These are phyloP conservation scores for Betta splendens DNA, from an alignment of 2,797 vertebrate species.

Conservation along the genomic window DNA sequence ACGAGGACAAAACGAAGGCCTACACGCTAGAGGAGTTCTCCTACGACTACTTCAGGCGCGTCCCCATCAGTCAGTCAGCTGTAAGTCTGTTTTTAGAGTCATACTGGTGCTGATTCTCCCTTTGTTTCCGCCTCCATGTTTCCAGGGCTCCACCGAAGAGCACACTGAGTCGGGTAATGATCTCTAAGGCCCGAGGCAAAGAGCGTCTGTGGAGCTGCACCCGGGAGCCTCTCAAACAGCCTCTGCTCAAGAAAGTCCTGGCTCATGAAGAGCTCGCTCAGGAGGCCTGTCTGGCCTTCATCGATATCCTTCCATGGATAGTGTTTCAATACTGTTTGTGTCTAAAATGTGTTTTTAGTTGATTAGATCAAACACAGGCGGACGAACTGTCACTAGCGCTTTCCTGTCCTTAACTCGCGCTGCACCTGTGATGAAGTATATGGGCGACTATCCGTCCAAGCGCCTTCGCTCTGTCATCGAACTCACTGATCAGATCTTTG, in stretches of 20 bases:
- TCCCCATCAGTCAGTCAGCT: too few relatives aligned
- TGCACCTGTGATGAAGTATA: constrained; percentile 94
- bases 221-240: constrained; percentile 94
- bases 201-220: constrained; percentile 95
- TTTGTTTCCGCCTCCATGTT: neutral
- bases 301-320: constrained; percentile 87
- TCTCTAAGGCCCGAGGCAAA: constrained; percentile 90
- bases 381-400: too few relatives aligned
- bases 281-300: constrained; percentile 93
- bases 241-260: constrained; percentile 92
- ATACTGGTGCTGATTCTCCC: neutral
- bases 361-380: too few relatives aligned
- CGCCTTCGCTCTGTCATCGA: constrained; percentile 92
- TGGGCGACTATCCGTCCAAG: constrained; percentile 97
- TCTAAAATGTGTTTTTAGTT: neutral
- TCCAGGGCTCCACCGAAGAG: constrained; percentile 89
- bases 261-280: constrained; percentile 92
- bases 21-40: constrained; percentile 97
- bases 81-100: too few relatives aligned
- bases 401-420: constrained; percentile 80
- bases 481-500: constrained; percentile 97
- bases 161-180: constrained; percentile 94
- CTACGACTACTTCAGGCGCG: constrained; percentile 93
- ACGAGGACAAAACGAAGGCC: constrained; percentile 87
- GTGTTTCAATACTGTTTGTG: neutral